Evolutionary conservation across 2,797 vertebrate species (phyloP).

Genomic region (Coregonus ussuriensis): DNA sequence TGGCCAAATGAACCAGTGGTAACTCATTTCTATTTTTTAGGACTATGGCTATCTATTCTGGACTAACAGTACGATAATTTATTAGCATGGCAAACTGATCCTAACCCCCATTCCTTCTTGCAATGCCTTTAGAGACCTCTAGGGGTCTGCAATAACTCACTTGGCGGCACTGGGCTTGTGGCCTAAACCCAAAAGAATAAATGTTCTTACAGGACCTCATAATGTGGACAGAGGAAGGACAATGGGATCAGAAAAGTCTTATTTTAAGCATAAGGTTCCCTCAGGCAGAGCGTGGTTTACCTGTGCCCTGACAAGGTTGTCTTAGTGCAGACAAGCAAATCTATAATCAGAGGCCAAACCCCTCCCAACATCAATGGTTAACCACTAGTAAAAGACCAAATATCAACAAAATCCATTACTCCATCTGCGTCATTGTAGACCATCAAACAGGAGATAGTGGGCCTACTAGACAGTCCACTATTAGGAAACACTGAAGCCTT

Average conservation of each 20-base stretch:
- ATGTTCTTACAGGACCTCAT: neutral
- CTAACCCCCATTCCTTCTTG: neutral
- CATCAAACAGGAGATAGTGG: neutral
- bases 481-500: neutral
- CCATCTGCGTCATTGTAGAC: neutral
- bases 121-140: neutral
- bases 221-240: neutral
- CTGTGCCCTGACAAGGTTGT: neutral
- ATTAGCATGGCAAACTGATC: neutral
- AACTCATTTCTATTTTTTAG: no score
- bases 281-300: neutral
- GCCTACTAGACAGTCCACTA: neutral
- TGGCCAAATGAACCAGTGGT: no score
- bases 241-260: neutral
- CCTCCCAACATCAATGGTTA: neutral
- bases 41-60: neutral
- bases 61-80: neutral
- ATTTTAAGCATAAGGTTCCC: neutral
- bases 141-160: neutral
- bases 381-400: neutral
- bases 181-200: slow-evolving; percentile 1
- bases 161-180: neutral
- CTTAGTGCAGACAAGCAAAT: neutral
- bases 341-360: neutral
- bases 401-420: neutral